phyloP scores from a whole-genome alignment of 2,888 invertebrate species.

The Halictus ligatus region DNA sequence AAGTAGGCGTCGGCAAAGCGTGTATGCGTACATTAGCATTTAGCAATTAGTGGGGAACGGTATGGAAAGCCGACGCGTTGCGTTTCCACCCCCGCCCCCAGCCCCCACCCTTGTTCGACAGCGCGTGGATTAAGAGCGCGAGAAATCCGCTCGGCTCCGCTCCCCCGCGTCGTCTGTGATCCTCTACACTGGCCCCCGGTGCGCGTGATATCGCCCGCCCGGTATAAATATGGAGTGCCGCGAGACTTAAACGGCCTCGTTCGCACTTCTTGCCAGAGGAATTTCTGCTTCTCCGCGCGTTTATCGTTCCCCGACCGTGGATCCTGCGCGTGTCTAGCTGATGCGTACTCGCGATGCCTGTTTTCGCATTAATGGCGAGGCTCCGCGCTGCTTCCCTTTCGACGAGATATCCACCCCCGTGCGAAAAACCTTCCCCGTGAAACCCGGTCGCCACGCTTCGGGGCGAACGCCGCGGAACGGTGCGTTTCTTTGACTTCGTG shows the following conservation, averaged over 20 bases:
- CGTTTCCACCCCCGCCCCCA: background rate
- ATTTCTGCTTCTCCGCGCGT: constrained; percentile 51
- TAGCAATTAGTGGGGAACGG: constrained; percentile 73
- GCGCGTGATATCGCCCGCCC: constrained; percentile 41
- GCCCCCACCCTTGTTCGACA: background rate
- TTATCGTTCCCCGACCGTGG: constrained; percentile 21
- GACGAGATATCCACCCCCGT: background rate
- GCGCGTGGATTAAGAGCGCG: constrained; percentile 6
- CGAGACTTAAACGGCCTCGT: constrained; percentile 48
- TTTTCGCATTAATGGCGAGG: constrained; percentile 42
- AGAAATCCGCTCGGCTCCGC: background rate
- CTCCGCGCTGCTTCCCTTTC: background rate
- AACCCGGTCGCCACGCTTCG: background rate
- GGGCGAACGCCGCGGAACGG: background rate
- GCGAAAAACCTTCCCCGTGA: background rate
- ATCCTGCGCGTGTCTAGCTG: background rate
- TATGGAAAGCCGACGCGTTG: constrained; percentile 15
- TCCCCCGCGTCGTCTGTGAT: background rate
- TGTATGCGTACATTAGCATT: constrained; percentile 75
- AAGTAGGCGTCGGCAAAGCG: constrained; percentile 68
- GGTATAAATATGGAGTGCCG: constrained; percentile 63
- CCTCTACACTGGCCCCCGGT: background rate
- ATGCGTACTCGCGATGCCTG: constrained; percentile 29
- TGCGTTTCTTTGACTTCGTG: background rate
- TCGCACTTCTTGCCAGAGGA: constrained; percentile 57